phyloP scores from a whole-genome alignment of 2,888 invertebrate genomes.

The Prosopocoilus inquinatus region DNA sequence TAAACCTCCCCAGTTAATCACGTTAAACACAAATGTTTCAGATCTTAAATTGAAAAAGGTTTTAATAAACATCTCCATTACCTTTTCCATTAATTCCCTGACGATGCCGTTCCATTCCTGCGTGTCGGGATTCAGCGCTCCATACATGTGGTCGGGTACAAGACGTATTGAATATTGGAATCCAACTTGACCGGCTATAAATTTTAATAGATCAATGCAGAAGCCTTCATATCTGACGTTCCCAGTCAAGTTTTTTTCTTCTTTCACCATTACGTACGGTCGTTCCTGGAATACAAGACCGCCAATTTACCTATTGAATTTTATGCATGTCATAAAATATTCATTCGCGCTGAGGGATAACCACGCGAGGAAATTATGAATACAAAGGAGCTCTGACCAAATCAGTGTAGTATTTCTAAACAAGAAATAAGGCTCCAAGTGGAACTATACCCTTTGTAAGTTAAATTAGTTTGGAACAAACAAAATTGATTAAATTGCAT shows the following conservation, averaged over 20 bases:
- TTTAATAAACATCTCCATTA: conserved; percentile 37
- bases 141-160: conserved; percentile 87
- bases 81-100: conserved; percentile 81
- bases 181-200: conserved; percentile 80
- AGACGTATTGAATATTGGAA: conserved; percentile 83
- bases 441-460: no score
- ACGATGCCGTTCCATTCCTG: conserved; percentile 91
- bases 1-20: no score
- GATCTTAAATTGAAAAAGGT: no score
- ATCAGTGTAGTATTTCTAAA: no score
- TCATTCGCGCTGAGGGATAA: not conserved
- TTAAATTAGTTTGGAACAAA: no score
- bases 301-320: not conserved
- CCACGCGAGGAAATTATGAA: not conserved
- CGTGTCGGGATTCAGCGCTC: conserved; percentile 81
- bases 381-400: not conserved
- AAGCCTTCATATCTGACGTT: conserved; percentile 88
- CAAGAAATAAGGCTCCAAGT: no score
- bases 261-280: conserved; percentile 88
- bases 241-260: conserved; percentile 80
- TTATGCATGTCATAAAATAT: not conserved
- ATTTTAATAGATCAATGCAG: conserved; percentile 84
- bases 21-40: no score
- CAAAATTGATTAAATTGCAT: no score
- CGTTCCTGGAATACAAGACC: conserved; percentile 63